These are phyloP conservation scores for Syrrhaptes paradoxus DNA, from an alignment of 2,113 vertebrate species.

Conservation along the genomic window DNA sequence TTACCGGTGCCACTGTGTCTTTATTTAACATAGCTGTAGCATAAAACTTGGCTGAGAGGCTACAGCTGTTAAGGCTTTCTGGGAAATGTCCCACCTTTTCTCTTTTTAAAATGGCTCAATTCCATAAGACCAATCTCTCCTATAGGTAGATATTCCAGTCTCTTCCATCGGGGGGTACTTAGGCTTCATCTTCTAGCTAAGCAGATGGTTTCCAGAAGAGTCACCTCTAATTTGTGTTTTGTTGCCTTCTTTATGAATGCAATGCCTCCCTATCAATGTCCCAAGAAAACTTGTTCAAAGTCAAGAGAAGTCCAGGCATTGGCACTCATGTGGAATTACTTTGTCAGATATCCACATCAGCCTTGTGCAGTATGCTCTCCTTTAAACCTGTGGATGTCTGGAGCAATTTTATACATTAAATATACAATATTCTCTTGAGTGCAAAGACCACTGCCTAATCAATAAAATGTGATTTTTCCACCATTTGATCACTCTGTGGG, in stretches of 20 bases:
- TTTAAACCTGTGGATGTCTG: background rate
- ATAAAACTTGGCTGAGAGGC: rapidly evolving
- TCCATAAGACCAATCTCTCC: background rate
- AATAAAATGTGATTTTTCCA: background rate
- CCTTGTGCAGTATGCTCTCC: background rate
- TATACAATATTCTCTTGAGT: background rate
- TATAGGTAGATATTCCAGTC: rapidly evolving
- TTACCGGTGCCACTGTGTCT: background rate
- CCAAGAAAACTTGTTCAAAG: background rate
- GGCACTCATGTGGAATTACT: background rate
- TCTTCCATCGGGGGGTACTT: background rate
- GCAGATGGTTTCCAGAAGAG: background rate
- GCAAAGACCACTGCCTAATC: background rate
- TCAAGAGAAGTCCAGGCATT: background rate
- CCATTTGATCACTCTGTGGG: background rate
- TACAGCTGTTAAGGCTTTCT: background rate
- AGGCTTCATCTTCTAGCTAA: background rate
- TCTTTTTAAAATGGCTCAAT: background rate
- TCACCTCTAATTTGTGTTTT: background rate
- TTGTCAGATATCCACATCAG: background rate
- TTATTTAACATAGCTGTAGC: background rate
- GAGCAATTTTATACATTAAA: background rate
- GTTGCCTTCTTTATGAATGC: background rate
- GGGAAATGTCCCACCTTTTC: background rate
- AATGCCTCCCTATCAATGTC: background rate